Evolutionary conservation across 2,888 invertebrate genomes (phyloP).

Genomic region (Megalurothrips usitatus): DNA sequence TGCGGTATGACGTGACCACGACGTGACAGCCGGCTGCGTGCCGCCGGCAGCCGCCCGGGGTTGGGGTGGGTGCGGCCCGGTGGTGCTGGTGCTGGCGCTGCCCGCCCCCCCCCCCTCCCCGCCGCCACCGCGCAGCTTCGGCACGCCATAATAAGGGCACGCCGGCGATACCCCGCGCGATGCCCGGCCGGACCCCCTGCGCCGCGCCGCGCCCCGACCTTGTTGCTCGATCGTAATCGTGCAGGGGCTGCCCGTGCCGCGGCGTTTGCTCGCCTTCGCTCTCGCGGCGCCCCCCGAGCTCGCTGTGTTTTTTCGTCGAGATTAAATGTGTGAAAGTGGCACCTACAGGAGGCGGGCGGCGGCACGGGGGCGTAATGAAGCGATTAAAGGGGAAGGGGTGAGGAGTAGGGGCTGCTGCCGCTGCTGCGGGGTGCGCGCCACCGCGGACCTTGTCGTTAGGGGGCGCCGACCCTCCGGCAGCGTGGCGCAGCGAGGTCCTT

Average conservation of each 20-base stretch:
- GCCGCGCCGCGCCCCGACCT: not conserved
- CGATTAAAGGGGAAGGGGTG: slow-evolving; percentile 4
- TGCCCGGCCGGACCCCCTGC: not conserved
- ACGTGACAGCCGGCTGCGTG: not conserved
- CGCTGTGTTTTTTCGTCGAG: not conserved
- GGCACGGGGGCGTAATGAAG: slow-evolving; percentile 21
- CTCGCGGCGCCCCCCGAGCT: not conserved
- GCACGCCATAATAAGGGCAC: too few species aligned
- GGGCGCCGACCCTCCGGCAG: not conserved
- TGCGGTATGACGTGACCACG: not conserved
- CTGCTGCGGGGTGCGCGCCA: too few species aligned
- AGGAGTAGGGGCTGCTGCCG: not conserved
- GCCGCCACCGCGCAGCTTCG: not conserved
- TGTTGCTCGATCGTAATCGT: too few species aligned
- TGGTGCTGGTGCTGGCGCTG: not conserved
- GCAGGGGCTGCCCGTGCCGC: too few species aligned
- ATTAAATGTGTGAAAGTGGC: slow-evolving; percentile 23
- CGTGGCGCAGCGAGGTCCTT: too few species aligned
- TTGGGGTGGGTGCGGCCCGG: too few species aligned
- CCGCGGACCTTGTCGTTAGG: not conserved
- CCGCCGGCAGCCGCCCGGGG: not conserved
- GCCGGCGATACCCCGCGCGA: too few species aligned
- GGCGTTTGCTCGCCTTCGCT: too few species aligned
- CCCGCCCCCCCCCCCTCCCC: not conserved
- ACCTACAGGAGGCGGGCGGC: not conserved